Conservation (phyloP, 2,888 invertebrate genomes). For the Spialia ferax region DNA sequence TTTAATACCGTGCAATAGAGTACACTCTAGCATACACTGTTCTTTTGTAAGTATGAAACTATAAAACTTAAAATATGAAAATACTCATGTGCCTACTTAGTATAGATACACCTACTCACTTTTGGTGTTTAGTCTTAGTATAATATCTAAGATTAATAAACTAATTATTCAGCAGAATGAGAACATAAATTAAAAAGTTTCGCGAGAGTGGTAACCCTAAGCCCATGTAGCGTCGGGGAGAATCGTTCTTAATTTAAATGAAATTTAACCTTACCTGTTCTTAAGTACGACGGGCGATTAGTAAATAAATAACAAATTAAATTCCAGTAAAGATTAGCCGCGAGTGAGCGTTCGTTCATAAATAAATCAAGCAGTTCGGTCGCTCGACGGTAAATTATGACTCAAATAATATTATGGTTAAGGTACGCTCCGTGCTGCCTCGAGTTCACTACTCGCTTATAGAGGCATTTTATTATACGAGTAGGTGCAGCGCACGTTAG, state of each 20-base stretch:
- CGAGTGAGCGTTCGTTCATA: slow-evolving; percentile 72
- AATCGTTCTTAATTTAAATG: slow-evolving; percentile 52
- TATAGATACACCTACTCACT: no score
- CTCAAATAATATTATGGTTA: slow-evolving; percentile 82
- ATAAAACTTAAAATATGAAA: not conserved
- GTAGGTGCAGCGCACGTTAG: slow-evolving; percentile 41
- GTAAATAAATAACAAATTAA: slow-evolving; percentile 63
- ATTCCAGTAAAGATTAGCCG: slow-evolving; percentile 61
- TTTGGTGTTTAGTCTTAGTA: no score
- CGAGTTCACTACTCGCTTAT: slow-evolving; percentile 40
- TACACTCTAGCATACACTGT: not conserved
- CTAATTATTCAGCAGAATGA: not conserved
- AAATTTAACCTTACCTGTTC: slow-evolving; percentile 60
- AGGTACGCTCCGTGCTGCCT: slow-evolving; percentile 53
- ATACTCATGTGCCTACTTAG: no score
- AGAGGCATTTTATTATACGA: slow-evolving; percentile 35
- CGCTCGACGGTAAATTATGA: slow-evolving; percentile 76
- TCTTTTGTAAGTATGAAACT: not conserved
- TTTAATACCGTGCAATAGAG: slow-evolving; percentile 26
- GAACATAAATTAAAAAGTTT: slow-evolving; percentile 9
- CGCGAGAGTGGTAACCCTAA: slow-evolving; percentile 13
- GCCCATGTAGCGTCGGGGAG: not conserved
- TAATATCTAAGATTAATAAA: not conserved
- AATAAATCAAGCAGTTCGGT: slow-evolving; percentile 78
- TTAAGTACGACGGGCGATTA: slow-evolving; percentile 57